These are phyloP conservation scores for Nannoperca obscura DNA, from an alignment of 2,797 vertebrate species.

Conservation along the genomic window DNA sequence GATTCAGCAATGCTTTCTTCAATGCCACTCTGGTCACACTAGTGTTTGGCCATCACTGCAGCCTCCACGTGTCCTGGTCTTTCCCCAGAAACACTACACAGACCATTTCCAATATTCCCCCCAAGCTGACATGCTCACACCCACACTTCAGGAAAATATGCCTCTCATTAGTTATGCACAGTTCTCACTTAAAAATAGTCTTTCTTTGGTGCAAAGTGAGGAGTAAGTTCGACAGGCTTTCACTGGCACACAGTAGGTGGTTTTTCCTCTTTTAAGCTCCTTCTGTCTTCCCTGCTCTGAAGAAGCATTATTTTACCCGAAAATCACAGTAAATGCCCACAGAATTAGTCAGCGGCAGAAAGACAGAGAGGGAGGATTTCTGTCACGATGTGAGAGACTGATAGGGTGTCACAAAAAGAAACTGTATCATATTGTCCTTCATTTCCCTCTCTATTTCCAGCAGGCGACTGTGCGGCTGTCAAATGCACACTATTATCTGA, in stretches of 20 bases:
- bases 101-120: slow-evolving; percentile 21
- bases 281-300: slow-evolving; percentile 39
- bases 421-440: slow-evolving; percentile 48
- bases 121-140: slow-evolving; percentile 22
- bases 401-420: slow-evolving; percentile 64
- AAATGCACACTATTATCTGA: slow-evolving; percentile 53
- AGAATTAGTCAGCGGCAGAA: slow-evolving; percentile 72
- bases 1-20: slow-evolving; percentile 20
- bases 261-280: slow-evolving; percentile 42
- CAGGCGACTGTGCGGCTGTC: slow-evolving; percentile 41
- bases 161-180: slow-evolving; percentile 63
- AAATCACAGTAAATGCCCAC: slow-evolving; percentile 61
- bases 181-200: slow-evolving; percentile 51
- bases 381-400: slow-evolving; percentile 67
- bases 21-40: slow-evolving; percentile 27
- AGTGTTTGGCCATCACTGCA: slow-evolving; percentile 11
- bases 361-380: slow-evolving; percentile 65
- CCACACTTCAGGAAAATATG: slow-evolving; percentile 51
- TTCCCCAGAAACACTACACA: not conserved
- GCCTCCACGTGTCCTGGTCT: slow-evolving; percentile 18
- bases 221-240: slow-evolving; percentile 67
- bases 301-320: slow-evolving; percentile 52
- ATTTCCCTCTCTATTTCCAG: slow-evolving; percentile 28
- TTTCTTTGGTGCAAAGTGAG: slow-evolving; percentile 55
- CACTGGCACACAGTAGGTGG: slow-evolving; percentile 58